A percentile compares a stretch with the other conserved stretches of the same genome.
These are phyloP conservation scores for Lutjanus erythropterus DNA, from an alignment of 2,113 vertebrate species.

Conservation along the genomic window DNA sequence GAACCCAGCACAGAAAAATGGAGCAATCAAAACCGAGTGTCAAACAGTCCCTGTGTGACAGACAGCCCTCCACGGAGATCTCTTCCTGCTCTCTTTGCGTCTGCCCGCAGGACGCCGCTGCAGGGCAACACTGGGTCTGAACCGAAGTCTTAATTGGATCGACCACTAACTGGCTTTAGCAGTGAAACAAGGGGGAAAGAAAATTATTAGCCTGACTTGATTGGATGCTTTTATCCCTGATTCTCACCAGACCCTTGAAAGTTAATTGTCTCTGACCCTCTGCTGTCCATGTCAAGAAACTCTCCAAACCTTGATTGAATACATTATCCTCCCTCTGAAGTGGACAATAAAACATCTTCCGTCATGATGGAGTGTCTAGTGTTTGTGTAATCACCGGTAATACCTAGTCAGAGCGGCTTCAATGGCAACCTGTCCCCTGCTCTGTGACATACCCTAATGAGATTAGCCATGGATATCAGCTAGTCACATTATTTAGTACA, in stretches of 20 bases:
- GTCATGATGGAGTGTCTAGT: constrained; percentile 40
- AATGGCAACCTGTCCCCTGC: constrained; percentile 55
- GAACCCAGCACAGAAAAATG: constrained; percentile 64
- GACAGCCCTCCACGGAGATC: constrained; percentile 54
- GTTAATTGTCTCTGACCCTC: constrained; percentile 72
- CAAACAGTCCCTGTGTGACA: constrained; percentile 67
- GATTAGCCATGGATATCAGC: constrained; percentile 75
- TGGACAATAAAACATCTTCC: constrained; percentile 55
- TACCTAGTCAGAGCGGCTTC: constrained; percentile 48
- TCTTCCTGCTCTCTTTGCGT: constrained; percentile 28
- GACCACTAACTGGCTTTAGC: constrained; percentile 66
- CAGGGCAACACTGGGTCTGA: constrained; percentile 25
- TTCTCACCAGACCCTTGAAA: constrained; percentile 64
- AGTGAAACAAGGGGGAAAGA: constrained; percentile 44
- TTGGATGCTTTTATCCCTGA: constrained; percentile 73
- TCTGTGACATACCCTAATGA: constrained; percentile 68
- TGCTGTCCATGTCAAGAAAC: constrained; percentile 54
- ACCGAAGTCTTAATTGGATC: constrained; percentile 74
- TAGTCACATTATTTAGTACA: constrained; percentile 53
- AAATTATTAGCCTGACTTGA: constrained; percentile 66
- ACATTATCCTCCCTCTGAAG: constrained; percentile 59
- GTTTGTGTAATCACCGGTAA: constrained; percentile 64
- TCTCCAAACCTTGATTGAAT: constrained; percentile 63
- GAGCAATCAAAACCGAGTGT: constrained; percentile 75
- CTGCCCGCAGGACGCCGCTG: constrained; percentile 41